Base-by-base conservation (phyloP, 2,888 invertebrate species). In the Auanema sp. region DNA sequence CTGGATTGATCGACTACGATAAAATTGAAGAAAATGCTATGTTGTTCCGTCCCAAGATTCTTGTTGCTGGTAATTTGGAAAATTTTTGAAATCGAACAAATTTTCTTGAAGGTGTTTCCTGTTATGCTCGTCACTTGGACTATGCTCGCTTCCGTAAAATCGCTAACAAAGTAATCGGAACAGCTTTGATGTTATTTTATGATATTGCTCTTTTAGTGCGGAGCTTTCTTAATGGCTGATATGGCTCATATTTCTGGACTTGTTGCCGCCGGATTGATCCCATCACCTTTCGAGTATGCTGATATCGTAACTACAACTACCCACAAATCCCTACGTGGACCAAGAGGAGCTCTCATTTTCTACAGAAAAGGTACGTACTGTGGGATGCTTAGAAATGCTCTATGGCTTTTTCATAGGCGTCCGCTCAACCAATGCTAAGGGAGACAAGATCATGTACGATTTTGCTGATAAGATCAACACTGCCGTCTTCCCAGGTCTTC, bases 241-340 rank as follows among this genome's bases (percentile, higher is more conserved):
- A 97, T 97, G 94, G 92, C 95, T 21, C 95, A 96, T 84, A 89
- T 96, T 57, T 91, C 93, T 44, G 96, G 96, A 42, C 87, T 96
- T 52, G 94, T 96, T 1, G 92, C 94, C 51, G 93, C 93, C 69
- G 91, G 90, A 85, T 85, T 92, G 2, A 91, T 92, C 68, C 91
- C 94, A 92, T 95, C 18, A 91, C 94, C 65, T 91, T 93, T 76
- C 91, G 90, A 86, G 44, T 92, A 11, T 90, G 92, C 82, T 79
- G 93, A 97, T 85, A 88, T 97, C 71, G 96, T 97, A 2, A 90
- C 91, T 0, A 92, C 94, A 0, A 95, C 96, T 0, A 10, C 90
- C 91, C 1, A 93, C 94, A 96, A 96, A 84, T 94, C 94, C 5
- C 87, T 97, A 25, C 88, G 89, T 71, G 88, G 89, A 40, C 83